Percentiles rank a stretch among this genome's conserved stretches.
Conservation (phyloP, 2,797 vertebrate species). For the Ctenosaura bakeri region DNA sequence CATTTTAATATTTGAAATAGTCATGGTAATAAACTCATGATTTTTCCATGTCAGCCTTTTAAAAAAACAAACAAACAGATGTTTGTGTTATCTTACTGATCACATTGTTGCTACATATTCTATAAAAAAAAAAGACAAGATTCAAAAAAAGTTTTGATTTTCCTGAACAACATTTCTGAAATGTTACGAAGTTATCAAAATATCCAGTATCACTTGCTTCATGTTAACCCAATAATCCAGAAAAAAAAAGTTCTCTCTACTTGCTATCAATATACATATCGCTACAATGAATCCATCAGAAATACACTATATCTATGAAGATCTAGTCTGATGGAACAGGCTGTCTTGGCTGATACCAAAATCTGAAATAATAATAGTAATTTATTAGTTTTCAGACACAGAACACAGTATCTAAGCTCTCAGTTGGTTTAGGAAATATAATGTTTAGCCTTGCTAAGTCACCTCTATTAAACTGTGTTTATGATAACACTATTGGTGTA, state of each 20-base stretch:
- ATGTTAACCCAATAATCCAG: conserved; percentile 54
- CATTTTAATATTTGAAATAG: background rate
- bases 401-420: conserved; percentile 60
- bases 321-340: conserved; percentile 51
- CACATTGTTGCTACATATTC: background rate
- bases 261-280: conserved; percentile 51
- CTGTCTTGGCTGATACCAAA: conserved; percentile 57
- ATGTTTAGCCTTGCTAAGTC: conserved; percentile 81
- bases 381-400: conserved; percentile 69
- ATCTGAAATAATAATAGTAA: conserved; percentile 65
- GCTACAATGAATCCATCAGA: conserved; percentile 51
- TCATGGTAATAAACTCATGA: background rate
- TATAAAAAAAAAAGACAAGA: background rate
- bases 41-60: background rate
- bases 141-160: background rate
- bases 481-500: conserved; percentile 82
- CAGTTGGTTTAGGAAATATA: conserved; percentile 77
- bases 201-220: conserved; percentile 59
- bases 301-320: conserved; percentile 48
- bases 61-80: background rate
- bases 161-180: conserved; percentile 30
- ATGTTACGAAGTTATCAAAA: conserved; percentile 66
- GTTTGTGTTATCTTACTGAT: background rate
- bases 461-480: conserved; percentile 84
- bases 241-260: conserved; percentile 33